Percentiles rank a stretch among this genome's conserved stretches.
Evolutionary conservation across 2,888 invertebrate genomes (phyloP).

Genomic region (Trachelus iudaicus): DNA sequence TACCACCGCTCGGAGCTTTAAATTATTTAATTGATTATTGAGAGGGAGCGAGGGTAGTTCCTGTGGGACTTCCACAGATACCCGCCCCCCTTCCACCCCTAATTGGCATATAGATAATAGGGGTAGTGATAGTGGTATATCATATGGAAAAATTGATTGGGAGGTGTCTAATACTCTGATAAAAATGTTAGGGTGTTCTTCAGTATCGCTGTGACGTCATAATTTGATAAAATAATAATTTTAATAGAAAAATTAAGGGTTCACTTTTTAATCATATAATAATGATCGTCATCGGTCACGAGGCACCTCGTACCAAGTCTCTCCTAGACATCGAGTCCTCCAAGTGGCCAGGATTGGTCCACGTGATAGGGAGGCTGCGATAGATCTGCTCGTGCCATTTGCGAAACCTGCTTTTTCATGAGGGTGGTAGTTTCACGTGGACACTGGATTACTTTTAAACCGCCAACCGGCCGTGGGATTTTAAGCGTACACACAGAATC

Average conservation of each 20-base stretch:
- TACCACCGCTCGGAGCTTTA: neutral
- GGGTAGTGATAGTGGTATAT: neutral
- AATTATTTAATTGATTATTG: neutral
- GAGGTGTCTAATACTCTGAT: no score
- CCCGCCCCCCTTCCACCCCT: no score
- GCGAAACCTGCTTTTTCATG: neutral
- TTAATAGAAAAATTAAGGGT: no score
- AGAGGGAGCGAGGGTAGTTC: neutral
- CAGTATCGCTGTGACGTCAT: no score
- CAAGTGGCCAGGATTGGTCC: neutral
- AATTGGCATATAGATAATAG: neutral
- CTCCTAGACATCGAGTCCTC: neutral
- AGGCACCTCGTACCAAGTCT: neutral
- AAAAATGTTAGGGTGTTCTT: no score
- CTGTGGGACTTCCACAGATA: neutral
- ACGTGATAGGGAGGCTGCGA: neutral
- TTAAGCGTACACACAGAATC: neutral
- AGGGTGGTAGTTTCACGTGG: neutral
- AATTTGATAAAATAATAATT: neutral
- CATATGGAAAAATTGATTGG: neutral
- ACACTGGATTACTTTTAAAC: neutral
- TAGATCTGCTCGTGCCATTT: neutral
- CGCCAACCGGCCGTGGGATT: neutral
- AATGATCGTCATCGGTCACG: neutral
- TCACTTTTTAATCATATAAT: neutral